phyloP scores from a whole-genome alignment of 2,113 vertebrate genomes.

The Semicossyphus pulcher region DNA sequence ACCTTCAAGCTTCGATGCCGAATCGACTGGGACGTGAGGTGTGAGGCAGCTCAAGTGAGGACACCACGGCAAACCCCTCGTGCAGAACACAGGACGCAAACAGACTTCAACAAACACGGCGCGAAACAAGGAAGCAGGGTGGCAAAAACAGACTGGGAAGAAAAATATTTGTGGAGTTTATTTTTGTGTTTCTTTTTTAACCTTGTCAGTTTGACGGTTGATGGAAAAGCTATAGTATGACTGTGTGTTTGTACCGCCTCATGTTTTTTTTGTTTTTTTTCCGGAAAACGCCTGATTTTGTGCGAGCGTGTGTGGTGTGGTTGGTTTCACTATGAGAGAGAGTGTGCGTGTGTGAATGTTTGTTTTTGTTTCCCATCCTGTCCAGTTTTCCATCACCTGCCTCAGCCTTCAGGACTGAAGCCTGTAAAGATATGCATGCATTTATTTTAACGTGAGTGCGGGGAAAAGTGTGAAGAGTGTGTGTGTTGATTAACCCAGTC shows the following conservation, averaged over 20 bases:
- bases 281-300: slow-evolving; percentile 31
- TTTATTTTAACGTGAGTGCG: slow-evolving; percentile 61
- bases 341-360: not conserved
- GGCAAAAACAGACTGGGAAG: slow-evolving; percentile 55
- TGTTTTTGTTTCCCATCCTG: slow-evolving; percentile 43
- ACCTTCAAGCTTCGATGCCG: slow-evolving; percentile 44
- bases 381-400: slow-evolving; percentile 42
- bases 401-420: slow-evolving; percentile 52
- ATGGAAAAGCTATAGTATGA: slow-evolving; percentile 60
- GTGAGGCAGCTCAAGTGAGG: slow-evolving; percentile 51
- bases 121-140: slow-evolving; percentile 39
- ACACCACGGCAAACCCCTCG: slow-evolving; percentile 43
- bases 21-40: not conserved
- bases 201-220: slow-evolving; percentile 52
- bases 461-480: slow-evolving; percentile 32
- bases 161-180: slow-evolving; percentile 76
- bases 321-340: slow-evolving; percentile 45
- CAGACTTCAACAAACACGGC: slow-evolving; percentile 16
- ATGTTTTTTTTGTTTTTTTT: slow-evolving; percentile 4
- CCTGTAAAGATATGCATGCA: slow-evolving; percentile 74
- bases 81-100: slow-evolving; percentile 51
- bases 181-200: slow-evolving; percentile 79
- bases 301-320: slow-evolving; percentile 15
- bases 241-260: slow-evolving; percentile 60
- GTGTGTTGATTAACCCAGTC: slow-evolving; percentile 44